phyloP scores from a whole-genome alignment of 2,888 invertebrate genomes.

The Pheosia gnoma region DNA sequence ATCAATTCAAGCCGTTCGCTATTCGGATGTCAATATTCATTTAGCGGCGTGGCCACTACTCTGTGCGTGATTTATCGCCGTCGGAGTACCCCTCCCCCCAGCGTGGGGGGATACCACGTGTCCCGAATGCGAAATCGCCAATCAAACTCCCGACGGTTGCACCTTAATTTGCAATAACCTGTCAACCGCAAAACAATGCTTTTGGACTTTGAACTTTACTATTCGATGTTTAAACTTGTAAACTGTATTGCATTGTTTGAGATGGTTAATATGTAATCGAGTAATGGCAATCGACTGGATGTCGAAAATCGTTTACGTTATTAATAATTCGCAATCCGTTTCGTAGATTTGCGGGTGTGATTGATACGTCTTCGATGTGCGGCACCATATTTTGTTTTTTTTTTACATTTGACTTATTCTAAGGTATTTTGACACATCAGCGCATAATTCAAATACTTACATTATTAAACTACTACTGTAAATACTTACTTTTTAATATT shows the following conservation, averaged over 20 bases:
- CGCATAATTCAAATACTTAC: no score
- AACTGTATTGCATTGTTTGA: background rate
- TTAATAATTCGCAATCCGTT: slow-evolving; percentile 65
- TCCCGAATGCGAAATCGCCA: slow-evolving; percentile 61
- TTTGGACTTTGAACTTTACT: background rate
- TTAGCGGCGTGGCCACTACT: slow-evolving; percentile 53
- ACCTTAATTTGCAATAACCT: background rate
- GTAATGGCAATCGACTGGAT: slow-evolving; percentile 35
- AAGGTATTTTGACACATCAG: no score
- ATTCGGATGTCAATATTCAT: slow-evolving; percentile 82
- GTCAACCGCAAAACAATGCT: background rate
- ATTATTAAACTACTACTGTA: no score
- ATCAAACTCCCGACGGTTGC: slow-evolving; percentile 33
- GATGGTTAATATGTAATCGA: background rate
- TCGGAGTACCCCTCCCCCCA: slow-evolving; percentile 38
- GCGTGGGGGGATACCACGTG: slow-evolving; percentile 45
- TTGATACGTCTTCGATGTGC: slow-evolving; percentile 33
- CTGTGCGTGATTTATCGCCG: slow-evolving; percentile 72
- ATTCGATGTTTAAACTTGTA: background rate
- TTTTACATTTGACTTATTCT: background rate
- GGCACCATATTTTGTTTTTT: background rate
- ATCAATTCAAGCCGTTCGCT: slow-evolving; percentile 77
- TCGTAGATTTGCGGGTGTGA: slow-evolving; percentile 40
- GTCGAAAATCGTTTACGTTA: slow-evolving; percentile 64
- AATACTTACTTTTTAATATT: no score